These are phyloP conservation scores for Plodia interpunctella DNA, from an alignment of 1,140 invertebrate species.

Conservation along the genomic window DNA sequence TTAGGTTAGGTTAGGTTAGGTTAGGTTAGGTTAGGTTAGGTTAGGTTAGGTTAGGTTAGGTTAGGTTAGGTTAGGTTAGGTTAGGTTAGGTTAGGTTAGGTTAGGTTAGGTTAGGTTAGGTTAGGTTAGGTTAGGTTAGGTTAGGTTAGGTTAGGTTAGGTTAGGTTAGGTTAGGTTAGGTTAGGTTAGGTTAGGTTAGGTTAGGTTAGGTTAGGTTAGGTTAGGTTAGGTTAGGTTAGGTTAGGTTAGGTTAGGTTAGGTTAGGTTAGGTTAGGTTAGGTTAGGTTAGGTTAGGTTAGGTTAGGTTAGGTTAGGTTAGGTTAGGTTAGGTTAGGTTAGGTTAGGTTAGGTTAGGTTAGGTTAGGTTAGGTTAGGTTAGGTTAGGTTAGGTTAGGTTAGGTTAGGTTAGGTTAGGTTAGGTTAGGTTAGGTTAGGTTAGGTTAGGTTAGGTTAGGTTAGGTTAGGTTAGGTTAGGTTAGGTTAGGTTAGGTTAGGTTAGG, in stretches of 20 bases:
- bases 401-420: slow-evolving; percentile 8
- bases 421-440: slow-evolving; percentile 5
- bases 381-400: background rate
- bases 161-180: too few relatives aligned
- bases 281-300: slow-evolving; percentile 20
- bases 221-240: too few relatives aligned
- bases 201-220: too few relatives aligned
- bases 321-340: slow-evolving; percentile 23
- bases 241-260: slow-evolving; percentile 16
- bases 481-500: slow-evolving; percentile 44
- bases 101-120: too few relatives aligned
- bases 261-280: slow-evolving; percentile 14
- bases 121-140: too few relatives aligned
- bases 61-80: too few relatives aligned
- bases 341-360: slow-evolving; percentile 17
- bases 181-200: too few relatives aligned
- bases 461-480: slow-evolving; percentile 18
- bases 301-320: slow-evolving; percentile 19
- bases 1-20: too few relatives aligned
- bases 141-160: too few relatives aligned
- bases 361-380: background rate
- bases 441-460: slow-evolving; percentile 9
- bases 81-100: too few relatives aligned
- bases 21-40: too few relatives aligned
- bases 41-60: too few relatives aligned